Percentiles rank a stretch among this genome's conserved stretches.
These are phyloP conservation scores for Echeneis naucrates DNA, from an alignment of 2,797 vertebrate genomes.

Conservation along the genomic window DNA sequence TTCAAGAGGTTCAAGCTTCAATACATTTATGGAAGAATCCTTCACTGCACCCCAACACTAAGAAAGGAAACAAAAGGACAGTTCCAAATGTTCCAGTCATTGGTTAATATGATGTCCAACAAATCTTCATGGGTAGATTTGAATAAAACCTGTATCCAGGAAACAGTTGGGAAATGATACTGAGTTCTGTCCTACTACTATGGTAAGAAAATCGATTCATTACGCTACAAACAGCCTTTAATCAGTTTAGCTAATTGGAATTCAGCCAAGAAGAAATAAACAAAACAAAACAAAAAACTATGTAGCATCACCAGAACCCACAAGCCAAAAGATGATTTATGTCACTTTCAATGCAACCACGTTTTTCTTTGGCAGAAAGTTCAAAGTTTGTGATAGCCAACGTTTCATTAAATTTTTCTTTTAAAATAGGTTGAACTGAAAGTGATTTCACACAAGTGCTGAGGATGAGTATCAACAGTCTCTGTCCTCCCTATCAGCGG, in stretches of 20 bases:
- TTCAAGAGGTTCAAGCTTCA: background rate
- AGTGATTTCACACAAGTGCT: conserved; percentile 17
- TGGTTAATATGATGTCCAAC: background rate
- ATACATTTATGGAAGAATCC: background rate
- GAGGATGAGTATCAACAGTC: background rate
- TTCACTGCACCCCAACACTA: background rate
- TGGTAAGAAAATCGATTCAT: background rate
- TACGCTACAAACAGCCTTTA: background rate
- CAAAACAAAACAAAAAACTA: too few species aligned
- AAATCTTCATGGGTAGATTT: background rate
- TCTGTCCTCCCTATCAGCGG: background rate
- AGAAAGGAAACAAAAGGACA: conserved; percentile 2
- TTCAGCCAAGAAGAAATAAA: conserved; percentile 12
- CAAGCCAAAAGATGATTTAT: conserved; percentile 10
- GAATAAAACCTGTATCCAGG: background rate
- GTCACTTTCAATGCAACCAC: conserved; percentile 25
- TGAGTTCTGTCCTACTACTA: background rate
- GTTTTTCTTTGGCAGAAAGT: background rate
- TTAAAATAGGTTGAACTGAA: background rate
- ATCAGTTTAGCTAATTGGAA: conserved; percentile 24
- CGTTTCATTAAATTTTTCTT: background rate
- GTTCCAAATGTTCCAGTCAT: conserved; percentile 39
- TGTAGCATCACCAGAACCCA: conserved; percentile 9
- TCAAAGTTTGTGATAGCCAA: background rate
- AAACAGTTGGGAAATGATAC: background rate